phyloP scores from a whole-genome alignment of 2,113 vertebrate genomes.

The Halcyon malimbica region DNA sequence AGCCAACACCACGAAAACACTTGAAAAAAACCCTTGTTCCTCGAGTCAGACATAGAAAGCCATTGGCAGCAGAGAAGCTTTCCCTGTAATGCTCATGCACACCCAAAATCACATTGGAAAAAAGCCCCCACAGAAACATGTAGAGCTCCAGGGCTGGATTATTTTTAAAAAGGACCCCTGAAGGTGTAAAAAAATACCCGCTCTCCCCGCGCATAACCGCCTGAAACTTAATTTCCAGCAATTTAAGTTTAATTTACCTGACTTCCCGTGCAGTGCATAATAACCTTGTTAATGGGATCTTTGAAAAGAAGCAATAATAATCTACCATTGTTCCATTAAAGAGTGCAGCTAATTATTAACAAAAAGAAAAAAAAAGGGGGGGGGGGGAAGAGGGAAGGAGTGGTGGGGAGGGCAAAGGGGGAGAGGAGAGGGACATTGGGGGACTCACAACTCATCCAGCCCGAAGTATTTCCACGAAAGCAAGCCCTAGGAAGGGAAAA shows the following conservation, averaged over 20 bases:
- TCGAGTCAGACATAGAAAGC: conserved; percentile 28
- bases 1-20: conserved; percentile 45
- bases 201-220: background rate
- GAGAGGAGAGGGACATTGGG: background rate
- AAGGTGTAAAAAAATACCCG: background rate
- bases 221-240: conserved; percentile 63
- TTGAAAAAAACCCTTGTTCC: conserved; percentile 54
- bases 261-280: conserved; percentile 57
- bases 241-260: conserved; percentile 72
- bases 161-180: background rate
- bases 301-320: conserved; percentile 19
- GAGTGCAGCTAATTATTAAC: conserved; percentile 67
- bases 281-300: conserved; percentile 63
- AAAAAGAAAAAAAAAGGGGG: background rate
- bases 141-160: background rate
- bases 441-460: background rate
- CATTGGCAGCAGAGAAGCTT: background rate
- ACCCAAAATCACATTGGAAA: background rate
- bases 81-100: background rate
- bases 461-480: background rate
- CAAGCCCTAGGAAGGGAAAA: background rate
- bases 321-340: conserved; percentile 54
- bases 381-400: rapidly evolving
- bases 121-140: background rate
- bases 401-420: background rate